These are phyloP conservation scores for Cistogaster globosa DNA, from an alignment of 2,888 invertebrate species.

Conservation along the genomic window DNA sequence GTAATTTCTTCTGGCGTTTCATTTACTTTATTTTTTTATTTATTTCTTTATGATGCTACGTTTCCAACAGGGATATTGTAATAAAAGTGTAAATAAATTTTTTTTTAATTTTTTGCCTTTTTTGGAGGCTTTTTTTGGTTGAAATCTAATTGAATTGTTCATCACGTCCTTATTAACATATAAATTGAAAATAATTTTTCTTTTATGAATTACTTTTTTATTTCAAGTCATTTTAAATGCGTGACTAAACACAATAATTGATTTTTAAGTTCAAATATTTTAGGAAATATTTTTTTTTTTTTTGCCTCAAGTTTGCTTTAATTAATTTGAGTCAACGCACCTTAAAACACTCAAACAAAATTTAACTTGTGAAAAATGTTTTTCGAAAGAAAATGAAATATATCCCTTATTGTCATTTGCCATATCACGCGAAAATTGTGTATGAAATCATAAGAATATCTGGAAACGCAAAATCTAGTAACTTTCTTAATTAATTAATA, in stretches of 20 bases:
- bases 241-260: background rate
- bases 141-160: slow-evolving; percentile 79
- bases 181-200: slow-evolving; percentile 68
- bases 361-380: too few species aligned
- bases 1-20: slow-evolving; percentile 20
- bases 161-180: slow-evolving; percentile 76
- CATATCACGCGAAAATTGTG: too few species aligned
- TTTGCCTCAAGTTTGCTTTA: background rate
- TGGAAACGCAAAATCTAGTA: too few species aligned
- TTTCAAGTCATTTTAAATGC: slow-evolving; percentile 23
- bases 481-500: too few species aligned
- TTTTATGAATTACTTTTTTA: slow-evolving; percentile 24
- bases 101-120: slow-evolving; percentile 16
- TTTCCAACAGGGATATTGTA: slow-evolving; percentile 16
- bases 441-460: too few species aligned
- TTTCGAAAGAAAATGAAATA: too few species aligned
- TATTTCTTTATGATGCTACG: slow-evolving; percentile 1
- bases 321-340: too few species aligned
- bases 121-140: slow-evolving; percentile 18
- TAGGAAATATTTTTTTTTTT: background rate
- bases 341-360: too few species aligned
- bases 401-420: too few species aligned
- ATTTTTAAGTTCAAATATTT: background rate
- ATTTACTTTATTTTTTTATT: background rate
- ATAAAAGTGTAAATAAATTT: background rate